Percentiles rank a stretch among this genome's conserved stretches.
Evolutionary conservation across 2,797 vertebrate genomes (phyloP).

Genomic region (Macroramphosus scolopax): DNA sequence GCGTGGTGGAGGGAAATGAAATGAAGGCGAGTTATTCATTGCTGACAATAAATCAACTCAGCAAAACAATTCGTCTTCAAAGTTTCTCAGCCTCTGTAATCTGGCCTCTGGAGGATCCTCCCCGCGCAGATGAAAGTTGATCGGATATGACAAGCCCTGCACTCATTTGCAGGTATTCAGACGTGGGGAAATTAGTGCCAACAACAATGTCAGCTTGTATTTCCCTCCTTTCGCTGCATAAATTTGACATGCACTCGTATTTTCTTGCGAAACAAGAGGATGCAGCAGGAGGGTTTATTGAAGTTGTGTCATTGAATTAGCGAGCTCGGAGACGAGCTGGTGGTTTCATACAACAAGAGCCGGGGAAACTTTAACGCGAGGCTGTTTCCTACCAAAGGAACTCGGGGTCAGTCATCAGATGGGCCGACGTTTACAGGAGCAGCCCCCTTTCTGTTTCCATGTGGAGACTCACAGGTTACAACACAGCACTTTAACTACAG

Average conservation of each 20-base stretch:
- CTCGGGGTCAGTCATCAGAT: too few relatives aligned
- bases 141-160: slow-evolving; percentile 47
- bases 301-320: slow-evolving; percentile 9
- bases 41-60: slow-evolving; percentile 53
- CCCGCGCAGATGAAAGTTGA: slow-evolving; percentile 26
- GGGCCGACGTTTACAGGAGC: too few relatives aligned
- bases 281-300: slow-evolving; percentile 31
- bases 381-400: too few relatives aligned
- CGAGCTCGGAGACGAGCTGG: slow-evolving; percentile 11
- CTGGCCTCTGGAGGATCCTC: slow-evolving; percentile 34
- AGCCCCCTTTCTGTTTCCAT: too few relatives aligned
- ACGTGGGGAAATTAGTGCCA: slow-evolving; percentile 40
- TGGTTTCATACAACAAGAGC: too few relatives aligned
- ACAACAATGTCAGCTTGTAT: slow-evolving; percentile 43
- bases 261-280: slow-evolving; percentile 23
- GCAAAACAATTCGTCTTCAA: slow-evolving; percentile 54
- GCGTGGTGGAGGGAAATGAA: slow-evolving; percentile 23
- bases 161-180: slow-evolving; percentile 45
- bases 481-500: too few relatives aligned
- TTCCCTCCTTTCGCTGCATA: slow-evolving; percentile 7
- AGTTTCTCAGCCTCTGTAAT: slow-evolving; percentile 44
- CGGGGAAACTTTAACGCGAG: too few relatives aligned
- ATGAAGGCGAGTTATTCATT: slow-evolving; percentile 25
- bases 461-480: too few relatives aligned
- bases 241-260: slow-evolving; percentile 35